Conservation (phyloP, 1,140 invertebrate genomes). For the Drosophila sturtevanti region DNA sequence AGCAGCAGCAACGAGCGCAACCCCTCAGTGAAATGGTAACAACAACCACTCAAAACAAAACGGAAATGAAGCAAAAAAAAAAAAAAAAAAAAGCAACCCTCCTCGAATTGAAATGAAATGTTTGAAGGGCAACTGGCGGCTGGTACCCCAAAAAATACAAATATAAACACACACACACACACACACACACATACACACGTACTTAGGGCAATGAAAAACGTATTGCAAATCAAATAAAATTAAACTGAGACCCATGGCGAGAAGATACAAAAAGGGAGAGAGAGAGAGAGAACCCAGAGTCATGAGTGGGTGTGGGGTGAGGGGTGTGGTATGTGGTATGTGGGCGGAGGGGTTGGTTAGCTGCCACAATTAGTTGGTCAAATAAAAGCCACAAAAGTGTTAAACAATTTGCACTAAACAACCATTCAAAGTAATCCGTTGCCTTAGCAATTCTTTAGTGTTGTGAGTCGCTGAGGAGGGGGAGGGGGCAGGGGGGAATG, state of each 20-base stretch:
- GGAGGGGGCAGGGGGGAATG: not conserved
- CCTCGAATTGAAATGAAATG: conserved; percentile 43
- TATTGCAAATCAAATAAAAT: conserved; percentile 81
- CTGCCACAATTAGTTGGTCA: conserved; percentile 78
- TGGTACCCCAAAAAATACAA: too few relatives aligned
- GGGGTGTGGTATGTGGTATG: not conserved
- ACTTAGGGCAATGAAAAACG: conserved; percentile 68
- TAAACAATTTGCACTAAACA: conserved; percentile 73
- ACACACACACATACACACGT: not conserved
- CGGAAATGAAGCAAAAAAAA: conserved; percentile 70
- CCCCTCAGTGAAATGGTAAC: conserved; percentile 45
- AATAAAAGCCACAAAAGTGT: conserved; percentile 79
- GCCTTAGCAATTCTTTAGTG: conserved; percentile 2
- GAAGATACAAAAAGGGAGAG: not conserved
- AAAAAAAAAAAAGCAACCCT: conserved; percentile 76
- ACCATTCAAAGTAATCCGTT: conserved; percentile 8
- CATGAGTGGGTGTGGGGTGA: conserved; percentile 32
- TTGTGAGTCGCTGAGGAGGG: not conserved
- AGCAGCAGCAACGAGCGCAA: conserved; percentile 38
- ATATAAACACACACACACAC: not conserved
- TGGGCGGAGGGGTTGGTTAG: conserved; percentile 31
- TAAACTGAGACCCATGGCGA: conserved; percentile 60
- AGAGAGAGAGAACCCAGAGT: not conserved
- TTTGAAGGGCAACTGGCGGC: too few relatives aligned
- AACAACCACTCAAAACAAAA: conserved; percentile 76